Base-by-base conservation (phyloP, 2,113 vertebrate genomes). In the Leptobrachium leishanense region DNA sequence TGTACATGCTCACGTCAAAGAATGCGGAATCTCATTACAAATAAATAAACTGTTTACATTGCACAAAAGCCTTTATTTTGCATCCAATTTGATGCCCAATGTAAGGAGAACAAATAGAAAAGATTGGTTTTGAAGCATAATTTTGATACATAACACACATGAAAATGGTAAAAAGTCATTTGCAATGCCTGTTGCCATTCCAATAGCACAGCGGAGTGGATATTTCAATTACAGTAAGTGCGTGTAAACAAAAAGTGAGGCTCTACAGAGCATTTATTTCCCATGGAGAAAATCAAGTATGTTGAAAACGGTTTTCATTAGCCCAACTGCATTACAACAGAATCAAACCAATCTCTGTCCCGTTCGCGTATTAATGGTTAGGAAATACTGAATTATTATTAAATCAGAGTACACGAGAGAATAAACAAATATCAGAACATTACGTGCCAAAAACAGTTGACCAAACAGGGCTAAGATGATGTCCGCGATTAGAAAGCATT, bases 361-460 rank as follows among this genome's bases (percentile, higher is more conserved):
- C 64, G 41, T n/a, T 12, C 41, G 2, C 64, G 41, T n/a, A 75
- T 75, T 75, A 43, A 75, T 75, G 12, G 63, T 10, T 39, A 65
- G 72, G 43, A 74, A 39, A 74, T 74, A 41, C 53, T 43, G 15
- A 2, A 62, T 10, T 6, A 63, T n/a, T 6, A 65, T 31, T 75
- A 75, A 66, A 63, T 75, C 62, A 75, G 44, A 12, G 42, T 6
- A 2, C 41, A 50, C 43, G 53, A 44, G 62, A 31, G n/a, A 62
- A 75, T 53, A 50, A 75, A 75, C 73, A 75, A 46, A 66, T 65
- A 40, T 75, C 6, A 65, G 59, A 15, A 75, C 73, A 75, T 75
- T 65, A 44, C 40, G 43, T 75, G 20, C 73, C 11, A 66, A 43
- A 44, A 66, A 53, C 31, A 74, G 20, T 55, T 7, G 8, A 10